These are phyloP conservation scores for Aramus guarauna DNA, from an alignment of 2,113 vertebrate genomes.

Conservation along the genomic window DNA sequence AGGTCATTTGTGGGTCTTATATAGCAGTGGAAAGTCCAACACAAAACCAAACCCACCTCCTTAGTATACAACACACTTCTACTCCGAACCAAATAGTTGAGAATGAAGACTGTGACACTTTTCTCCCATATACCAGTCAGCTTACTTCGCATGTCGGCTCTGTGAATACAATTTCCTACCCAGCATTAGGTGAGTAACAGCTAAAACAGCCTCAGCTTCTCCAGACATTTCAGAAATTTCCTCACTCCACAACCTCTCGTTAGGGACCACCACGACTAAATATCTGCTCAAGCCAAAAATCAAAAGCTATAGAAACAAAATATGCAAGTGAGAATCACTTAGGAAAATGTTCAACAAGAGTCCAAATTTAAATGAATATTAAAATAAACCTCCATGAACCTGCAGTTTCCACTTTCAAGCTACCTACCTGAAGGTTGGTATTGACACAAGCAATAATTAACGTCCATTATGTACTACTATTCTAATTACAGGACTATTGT, in stretches of 20 bases:
- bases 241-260: not conserved
- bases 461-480: not conserved
- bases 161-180: not conserved
- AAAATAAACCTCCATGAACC: not conserved
- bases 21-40: not conserved
- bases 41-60: not conserved
- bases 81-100: not conserved
- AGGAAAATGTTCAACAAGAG: not conserved
- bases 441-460: not conserved
- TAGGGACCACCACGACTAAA: not conserved
- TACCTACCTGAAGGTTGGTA: not conserved
- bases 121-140: not conserved
- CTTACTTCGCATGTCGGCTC: not conserved
- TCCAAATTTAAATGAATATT: not conserved
- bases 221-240: not conserved
- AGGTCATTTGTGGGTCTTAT: rapidly evolving
- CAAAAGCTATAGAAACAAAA: not conserved
- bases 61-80: not conserved
- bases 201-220: not conserved
- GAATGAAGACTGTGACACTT: not conserved
- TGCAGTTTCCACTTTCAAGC: not conserved
- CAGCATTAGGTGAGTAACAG: not conserved
- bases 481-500: not conserved
- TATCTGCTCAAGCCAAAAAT: not conserved
- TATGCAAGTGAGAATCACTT: not conserved